Percentiles rank a stretch among this genome's conserved stretches.
These are phyloP conservation scores for Malurus leucopterus DNA, from an alignment of 2,797 vertebrate genomes.

Conservation along the genomic window DNA sequence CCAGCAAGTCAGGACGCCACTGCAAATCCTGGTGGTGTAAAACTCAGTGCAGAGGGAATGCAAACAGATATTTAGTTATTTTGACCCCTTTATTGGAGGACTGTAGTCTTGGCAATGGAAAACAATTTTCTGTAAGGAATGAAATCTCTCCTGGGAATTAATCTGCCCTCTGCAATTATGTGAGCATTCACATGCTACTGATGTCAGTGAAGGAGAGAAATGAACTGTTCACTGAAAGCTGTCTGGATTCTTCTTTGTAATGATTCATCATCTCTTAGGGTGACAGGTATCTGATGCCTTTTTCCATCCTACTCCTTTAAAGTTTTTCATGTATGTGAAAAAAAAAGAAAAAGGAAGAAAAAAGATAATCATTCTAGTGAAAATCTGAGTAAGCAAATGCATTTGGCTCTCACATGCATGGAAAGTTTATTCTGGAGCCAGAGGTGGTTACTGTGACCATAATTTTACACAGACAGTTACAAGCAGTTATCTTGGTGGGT, in stretches of 20 bases:
- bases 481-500: conserved; percentile 45
- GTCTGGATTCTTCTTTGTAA: neutral
- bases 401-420: conserved; percentile 57
- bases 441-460: conserved; percentile 53
- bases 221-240: neutral
- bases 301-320: neutral
- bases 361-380: conserved; percentile 36
- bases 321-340: neutral
- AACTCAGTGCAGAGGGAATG: neutral
- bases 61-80: neutral
- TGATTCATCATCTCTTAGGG: neutral
- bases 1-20: neutral
- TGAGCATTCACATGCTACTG: neutral
- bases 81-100: neutral
- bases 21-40: neutral
- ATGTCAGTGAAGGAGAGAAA: neutral
- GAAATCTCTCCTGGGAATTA: neutral
- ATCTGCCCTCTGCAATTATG: neutral
- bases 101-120: neutral
- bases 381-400: conserved; percentile 71
- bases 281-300: neutral
- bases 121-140: neutral
- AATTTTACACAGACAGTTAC: conserved; percentile 67
- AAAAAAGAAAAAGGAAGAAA: neutral
- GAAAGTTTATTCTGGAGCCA: conserved; percentile 67